These are phyloP conservation scores for Pedetes capensis DNA, from an alignment of 2,113 vertebrate species.

Conservation along the genomic window DNA sequence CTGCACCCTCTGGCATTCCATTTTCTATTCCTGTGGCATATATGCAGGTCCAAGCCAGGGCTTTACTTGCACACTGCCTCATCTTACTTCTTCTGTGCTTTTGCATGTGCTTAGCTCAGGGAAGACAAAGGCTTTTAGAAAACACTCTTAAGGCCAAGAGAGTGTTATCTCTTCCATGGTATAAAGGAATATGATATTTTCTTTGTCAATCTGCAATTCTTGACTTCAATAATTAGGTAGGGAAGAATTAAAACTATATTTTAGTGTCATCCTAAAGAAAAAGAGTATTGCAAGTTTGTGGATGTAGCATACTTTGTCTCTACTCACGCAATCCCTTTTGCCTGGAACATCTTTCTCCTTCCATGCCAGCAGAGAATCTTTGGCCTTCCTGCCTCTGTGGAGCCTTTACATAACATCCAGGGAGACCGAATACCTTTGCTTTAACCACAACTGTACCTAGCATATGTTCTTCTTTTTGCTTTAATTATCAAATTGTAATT, in stretches of 20 bases:
- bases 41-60: background rate
- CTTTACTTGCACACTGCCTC: conserved; percentile 91
- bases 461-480: background rate
- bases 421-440: background rate
- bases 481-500: background rate
- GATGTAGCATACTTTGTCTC: background rate
- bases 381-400: background rate
- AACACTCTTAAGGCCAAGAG: background rate
- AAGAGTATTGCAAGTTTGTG: background rate
- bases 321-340: background rate
- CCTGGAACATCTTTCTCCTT: background rate
- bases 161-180: background rate
- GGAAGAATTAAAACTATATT: background rate
- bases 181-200: background rate
- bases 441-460: background rate
- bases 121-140: background rate
- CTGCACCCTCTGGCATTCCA: background rate
- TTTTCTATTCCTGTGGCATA: background rate
- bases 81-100: conserved; percentile 94
- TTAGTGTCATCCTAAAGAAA: background rate
- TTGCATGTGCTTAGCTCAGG: conserved; percentile 78
- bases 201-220: background rate
- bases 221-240: background rate
- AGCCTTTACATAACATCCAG: background rate
- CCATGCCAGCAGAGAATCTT: background rate